These are phyloP conservation scores for Limosa lapponica DNA, from an alignment of 2,797 vertebrate species.

Conservation along the genomic window DNA sequence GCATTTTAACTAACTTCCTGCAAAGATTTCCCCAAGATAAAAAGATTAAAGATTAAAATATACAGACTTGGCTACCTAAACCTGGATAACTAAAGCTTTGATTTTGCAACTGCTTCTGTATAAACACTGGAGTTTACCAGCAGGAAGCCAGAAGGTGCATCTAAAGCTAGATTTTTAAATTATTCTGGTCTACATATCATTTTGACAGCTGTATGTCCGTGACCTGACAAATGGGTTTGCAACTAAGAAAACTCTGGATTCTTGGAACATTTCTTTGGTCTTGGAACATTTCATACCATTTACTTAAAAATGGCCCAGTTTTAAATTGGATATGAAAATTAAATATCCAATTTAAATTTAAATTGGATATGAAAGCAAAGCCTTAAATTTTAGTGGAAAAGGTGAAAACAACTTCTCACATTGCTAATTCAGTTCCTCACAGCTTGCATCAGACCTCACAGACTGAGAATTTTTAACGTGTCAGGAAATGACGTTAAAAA, in stretches of 20 bases:
- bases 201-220: not conserved
- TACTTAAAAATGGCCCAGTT: not conserved
- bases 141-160: not conserved
- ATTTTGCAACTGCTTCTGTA: not conserved
- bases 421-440: not conserved
- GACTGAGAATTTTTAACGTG: rapidly evolving
- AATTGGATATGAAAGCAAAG: not conserved
- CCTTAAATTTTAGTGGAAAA: not conserved
- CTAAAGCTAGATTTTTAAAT: not conserved
- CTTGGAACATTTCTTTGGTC: too few species aligned
- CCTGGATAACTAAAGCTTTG: not conserved
- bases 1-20: not conserved
- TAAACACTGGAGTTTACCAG: not conserved
- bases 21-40: not conserved
- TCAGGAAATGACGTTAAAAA: not conserved
- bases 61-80: not conserved
- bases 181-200: not conserved
- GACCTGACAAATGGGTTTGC: not conserved
- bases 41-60: not conserved
- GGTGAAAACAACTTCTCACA: not conserved
- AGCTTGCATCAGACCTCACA: not conserved
- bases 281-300: not conserved
- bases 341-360: too few species aligned
- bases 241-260: not conserved
- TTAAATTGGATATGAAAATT: not conserved